Percentiles rank a stretch among this genome's conserved stretches.
These are phyloP conservation scores for Tenualosa ilisha DNA, from an alignment of 2,797 vertebrate species.

Conservation along the genomic window DNA sequence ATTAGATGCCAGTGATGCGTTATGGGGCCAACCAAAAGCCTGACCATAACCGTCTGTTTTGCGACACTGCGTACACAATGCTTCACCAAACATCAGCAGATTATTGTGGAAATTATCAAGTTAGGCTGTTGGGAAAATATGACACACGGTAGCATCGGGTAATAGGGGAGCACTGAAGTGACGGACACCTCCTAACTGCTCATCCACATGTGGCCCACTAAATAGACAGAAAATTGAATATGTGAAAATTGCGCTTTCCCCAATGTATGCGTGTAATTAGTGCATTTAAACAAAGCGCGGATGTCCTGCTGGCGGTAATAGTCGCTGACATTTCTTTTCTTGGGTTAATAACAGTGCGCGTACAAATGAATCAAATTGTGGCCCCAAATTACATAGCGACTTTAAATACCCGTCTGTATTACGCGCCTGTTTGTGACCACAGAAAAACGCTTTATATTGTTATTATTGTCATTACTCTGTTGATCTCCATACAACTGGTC, in stretches of 20 bases:
- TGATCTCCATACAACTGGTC: conserved; percentile 73
- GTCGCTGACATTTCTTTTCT: conserved; percentile 83
- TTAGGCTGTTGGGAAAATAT: conserved; percentile 71
- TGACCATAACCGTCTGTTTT: conserved; percentile 1
- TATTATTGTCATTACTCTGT: conserved; percentile 78
- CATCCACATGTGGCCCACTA: conserved; percentile 66
- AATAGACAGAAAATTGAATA: conserved; percentile 73
- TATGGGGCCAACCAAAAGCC: background rate
- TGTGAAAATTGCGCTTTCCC: conserved; percentile 73
- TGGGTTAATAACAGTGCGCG: conserved; percentile 86
- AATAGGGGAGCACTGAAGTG: conserved; percentile 47
- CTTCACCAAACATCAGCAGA: conserved; percentile 43
- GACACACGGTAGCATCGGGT: conserved; percentile 57
- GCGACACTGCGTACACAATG: conserved; percentile 12
- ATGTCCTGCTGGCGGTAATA: conserved; percentile 84
- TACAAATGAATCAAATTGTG: conserved; percentile 86
- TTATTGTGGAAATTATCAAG: conserved; percentile 61
- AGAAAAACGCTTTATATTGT: conserved; percentile 77
- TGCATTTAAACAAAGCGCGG: conserved; percentile 83
- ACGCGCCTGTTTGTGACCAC: conserved; percentile 78
- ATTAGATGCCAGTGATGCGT: background rate
- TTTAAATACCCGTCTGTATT: conserved; percentile 82
- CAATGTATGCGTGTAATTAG: conserved; percentile 81
- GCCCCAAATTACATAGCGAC: conserved; percentile 83
- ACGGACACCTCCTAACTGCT: conserved; percentile 60